Evolutionary conservation across 2,797 vertebrate genomes (phyloP).

Genomic region (Syngnathus acus): DNA sequence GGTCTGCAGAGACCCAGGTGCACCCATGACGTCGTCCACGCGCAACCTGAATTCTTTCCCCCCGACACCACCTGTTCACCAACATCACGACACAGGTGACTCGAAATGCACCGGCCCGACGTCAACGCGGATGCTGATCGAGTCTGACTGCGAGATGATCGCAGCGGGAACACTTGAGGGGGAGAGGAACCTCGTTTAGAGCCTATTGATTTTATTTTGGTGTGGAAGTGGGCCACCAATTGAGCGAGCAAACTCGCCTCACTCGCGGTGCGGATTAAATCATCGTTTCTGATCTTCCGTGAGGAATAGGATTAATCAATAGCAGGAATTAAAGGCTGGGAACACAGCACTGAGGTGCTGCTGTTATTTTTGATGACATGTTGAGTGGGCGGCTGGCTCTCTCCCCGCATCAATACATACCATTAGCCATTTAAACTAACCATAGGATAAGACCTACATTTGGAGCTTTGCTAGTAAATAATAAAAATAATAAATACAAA

Average conservation of each 20-base stretch:
- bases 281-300: constrained; percentile 57
- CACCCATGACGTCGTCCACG: constrained; percentile 20
- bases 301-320: constrained; percentile 67
- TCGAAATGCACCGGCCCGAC: constrained; percentile 24
- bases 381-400: constrained; percentile 37
- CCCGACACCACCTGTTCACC: constrained; percentile 50
- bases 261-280: constrained; percentile 50
- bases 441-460: not conserved
- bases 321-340: constrained; percentile 39
- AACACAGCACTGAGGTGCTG: constrained; percentile 26
- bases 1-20: constrained; percentile 58
- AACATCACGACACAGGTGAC: constrained; percentile 31
- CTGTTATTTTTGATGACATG: constrained; percentile 48
- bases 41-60: constrained; percentile 13
- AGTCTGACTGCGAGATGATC: constrained; percentile 29
- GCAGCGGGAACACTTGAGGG: constrained; percentile 41
- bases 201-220: constrained; percentile 11
- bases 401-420: constrained; percentile 10
- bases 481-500: not conserved
- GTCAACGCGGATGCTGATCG: constrained; percentile 30
- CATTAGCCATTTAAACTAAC: not conserved
- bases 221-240: constrained; percentile 38
- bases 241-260: constrained; percentile 38
- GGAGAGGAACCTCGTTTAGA: constrained; percentile 44
- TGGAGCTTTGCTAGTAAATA: not conserved